Base-by-base conservation (phyloP, 2,113 vertebrate genomes). In the Syrrhaptes paradoxus region DNA sequence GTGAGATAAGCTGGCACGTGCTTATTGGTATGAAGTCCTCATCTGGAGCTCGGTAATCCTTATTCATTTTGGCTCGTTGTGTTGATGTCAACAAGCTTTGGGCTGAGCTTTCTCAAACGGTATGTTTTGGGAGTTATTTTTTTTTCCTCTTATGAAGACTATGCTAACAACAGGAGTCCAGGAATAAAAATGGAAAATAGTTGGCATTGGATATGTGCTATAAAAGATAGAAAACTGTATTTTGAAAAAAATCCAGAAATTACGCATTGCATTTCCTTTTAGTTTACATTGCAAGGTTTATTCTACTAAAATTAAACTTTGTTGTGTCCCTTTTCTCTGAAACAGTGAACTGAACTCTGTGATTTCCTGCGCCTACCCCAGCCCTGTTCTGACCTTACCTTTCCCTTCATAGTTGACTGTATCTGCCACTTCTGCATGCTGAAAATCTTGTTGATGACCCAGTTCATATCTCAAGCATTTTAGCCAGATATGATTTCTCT, bases 61-160 rank as follows among this genome's bases (percentile, higher is more conserved):
- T 5, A 3, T 49, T 36, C 3, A 0, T n/a, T 74, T 26, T 74
- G 13, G 18, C 34, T 77, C 3, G 0, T 11, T 2, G 16, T 16
- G 14, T 46, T 65, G 52, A 19, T 70, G 55, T 36, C 48, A 51
- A 10, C 22, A 70, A 34, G 55, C 63, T 87, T n/a, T 26, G 51
- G 59, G 75, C 65, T 57, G 72, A 80, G 59, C 59, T 85, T 85
- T 36, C 49, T 43, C 51, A 25, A 32, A 6, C 0, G 3, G 7
- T 8, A 2, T 3, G 2, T 46, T 62, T 21, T 25, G 52, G 71
- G 51, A 28, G 36, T 68, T 22, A 13, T 1, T 32, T 6, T 7
- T 61, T 10, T 8, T 11, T 4, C 5, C 28, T 57, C 21, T 34
- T 43, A 0, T 0, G 3, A 48, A 70, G 62, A 59, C 19, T 9